Conservation (phyloP, 2,888 invertebrate genomes). For the Macrosiphum euphorbiae region DNA sequence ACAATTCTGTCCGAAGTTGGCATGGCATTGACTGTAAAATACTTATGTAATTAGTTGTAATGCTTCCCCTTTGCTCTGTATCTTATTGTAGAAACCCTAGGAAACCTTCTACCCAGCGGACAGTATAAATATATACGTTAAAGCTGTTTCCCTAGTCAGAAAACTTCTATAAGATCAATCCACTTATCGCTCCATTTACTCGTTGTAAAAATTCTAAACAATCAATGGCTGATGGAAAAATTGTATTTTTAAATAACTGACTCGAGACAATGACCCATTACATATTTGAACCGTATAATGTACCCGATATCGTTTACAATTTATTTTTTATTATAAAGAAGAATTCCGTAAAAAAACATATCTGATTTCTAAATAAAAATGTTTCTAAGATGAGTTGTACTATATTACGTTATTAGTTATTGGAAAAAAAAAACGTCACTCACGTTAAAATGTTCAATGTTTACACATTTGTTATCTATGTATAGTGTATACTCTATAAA, state of each 20-base stretch:
- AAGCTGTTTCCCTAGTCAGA: neutral
- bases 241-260: neutral
- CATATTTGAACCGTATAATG: neutral
- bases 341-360: neutral
- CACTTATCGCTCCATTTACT: neutral
- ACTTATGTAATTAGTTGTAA: slow-evolving; percentile 47
- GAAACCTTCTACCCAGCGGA: neutral
- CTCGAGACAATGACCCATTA: neutral
- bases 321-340: neutral
- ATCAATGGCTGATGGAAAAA: neutral
- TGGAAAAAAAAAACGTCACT: neutral
- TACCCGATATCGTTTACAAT: neutral
- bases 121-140: neutral
- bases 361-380: neutral
- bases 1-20: neutral
- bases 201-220: neutral
- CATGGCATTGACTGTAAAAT: neutral
- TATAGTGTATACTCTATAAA: neutral
- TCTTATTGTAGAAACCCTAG: neutral
- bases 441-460: neutral
- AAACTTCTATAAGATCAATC: neutral
- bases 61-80: neutral
- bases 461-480: neutral
- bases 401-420: neutral
- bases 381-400: neutral